Percentiles rank a stretch among this genome's conserved stretches.
Evolutionary conservation across 2,888 invertebrate genomes (phyloP).

Genomic region (Drosophila falleni): DNA sequence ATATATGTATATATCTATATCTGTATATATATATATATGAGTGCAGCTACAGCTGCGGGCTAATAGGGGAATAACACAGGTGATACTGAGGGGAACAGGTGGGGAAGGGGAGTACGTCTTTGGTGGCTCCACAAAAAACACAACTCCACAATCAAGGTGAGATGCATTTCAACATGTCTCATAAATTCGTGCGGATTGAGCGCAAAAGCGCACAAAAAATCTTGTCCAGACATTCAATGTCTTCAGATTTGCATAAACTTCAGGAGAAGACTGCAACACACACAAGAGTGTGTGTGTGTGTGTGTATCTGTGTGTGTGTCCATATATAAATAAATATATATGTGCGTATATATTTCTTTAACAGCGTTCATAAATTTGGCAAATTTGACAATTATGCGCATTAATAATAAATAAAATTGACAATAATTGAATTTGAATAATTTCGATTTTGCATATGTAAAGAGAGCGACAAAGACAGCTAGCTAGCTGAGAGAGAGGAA

Average conservation of each 20-base stretch:
- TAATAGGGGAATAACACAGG: slow-evolving; percentile 1
- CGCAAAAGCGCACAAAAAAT: slow-evolving; percentile 67
- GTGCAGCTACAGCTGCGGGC: slow-evolving; percentile 1
- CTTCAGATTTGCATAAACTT: slow-evolving; percentile 66
- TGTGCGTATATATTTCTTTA: slow-evolving; percentile 30
- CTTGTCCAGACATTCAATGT: slow-evolving; percentile 53
- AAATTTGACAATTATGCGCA: slow-evolving; percentile 85
- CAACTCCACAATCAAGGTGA: slow-evolving; percentile 80
- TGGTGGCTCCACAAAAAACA: slow-evolving; percentile 59
- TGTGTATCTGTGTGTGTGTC: slow-evolving; percentile 13
- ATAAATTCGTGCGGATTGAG: slow-evolving; percentile 82
- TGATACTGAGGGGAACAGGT: background rate
- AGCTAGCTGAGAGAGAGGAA: background rate
- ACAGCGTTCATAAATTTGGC: slow-evolving; percentile 82
- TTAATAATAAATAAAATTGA: slow-evolving; percentile 85
- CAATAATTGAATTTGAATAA: slow-evolving; percentile 84
- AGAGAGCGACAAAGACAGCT: background rate
- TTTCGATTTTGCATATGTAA: slow-evolving; percentile 67
- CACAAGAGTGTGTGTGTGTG: slow-evolving; percentile 4
- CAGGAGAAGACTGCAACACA: slow-evolving; percentile 37
- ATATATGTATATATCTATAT: background rate
- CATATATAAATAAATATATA: background rate
- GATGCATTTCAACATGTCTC: slow-evolving; percentile 84
- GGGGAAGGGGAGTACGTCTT: slow-evolving; percentile 38
- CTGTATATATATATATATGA: background rate